Percentiles rank a stretch among this genome's conserved stretches.
These are phyloP conservation scores for Aptenodytes patagonicus DNA, from an alignment of 2,113 vertebrate genomes.

Conservation along the genomic window DNA sequence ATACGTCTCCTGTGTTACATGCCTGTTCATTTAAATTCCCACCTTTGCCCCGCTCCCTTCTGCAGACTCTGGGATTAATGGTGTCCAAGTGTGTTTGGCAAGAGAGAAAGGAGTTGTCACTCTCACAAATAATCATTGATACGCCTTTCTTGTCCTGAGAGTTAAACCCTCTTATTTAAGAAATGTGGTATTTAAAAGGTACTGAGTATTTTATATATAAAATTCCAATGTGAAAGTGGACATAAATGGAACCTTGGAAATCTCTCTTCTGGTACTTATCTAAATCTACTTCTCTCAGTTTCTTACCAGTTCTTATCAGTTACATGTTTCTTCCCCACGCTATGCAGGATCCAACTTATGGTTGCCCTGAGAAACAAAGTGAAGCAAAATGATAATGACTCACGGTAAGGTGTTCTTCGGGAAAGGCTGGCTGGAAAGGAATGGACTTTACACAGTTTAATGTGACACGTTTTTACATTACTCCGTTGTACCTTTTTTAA, in stretches of 20 bases:
- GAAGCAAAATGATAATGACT: neutral
- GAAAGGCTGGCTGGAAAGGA: neutral
- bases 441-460: neutral
- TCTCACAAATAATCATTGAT: neutral
- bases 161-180: neutral
- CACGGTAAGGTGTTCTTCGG: conserved; percentile 39
- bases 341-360: conserved; percentile 38
- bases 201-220: neutral
- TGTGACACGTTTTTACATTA: neutral
- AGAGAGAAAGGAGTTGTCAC: neutral
- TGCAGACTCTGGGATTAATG: neutral
- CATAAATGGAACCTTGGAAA: neutral
- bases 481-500: neutral
- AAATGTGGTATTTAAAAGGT: neutral
- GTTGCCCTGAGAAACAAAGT: conserved; percentile 40
- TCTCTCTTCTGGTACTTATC: neutral
- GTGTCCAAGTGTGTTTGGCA: neutral
- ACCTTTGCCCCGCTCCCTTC: neutral
- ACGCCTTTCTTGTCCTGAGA: neutral
- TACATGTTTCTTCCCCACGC: neutral
- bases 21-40: neutral
- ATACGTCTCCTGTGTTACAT: neutral
- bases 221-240: neutral
- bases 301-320: neutral
- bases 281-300: neutral